Conservation (phyloP, 2,113 vertebrate species). For the Epinephelus cyanopodus region DNA sequence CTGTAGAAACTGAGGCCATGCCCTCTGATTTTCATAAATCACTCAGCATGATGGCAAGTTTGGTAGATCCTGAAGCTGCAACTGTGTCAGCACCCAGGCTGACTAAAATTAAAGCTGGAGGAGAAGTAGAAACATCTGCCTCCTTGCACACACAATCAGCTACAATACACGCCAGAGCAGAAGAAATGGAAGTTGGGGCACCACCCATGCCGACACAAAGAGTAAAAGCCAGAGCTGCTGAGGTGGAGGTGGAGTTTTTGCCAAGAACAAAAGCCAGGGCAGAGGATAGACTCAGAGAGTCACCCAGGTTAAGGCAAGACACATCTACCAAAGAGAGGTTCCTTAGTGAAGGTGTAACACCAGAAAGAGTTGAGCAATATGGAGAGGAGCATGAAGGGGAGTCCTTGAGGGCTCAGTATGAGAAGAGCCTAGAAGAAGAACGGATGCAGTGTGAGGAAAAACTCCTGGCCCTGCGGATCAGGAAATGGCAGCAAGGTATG, state of each 20-base stretch:
- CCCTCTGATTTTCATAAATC: conserved; percentile 39
- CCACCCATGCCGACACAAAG: neutral
- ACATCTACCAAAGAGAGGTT: conserved; percentile 59
- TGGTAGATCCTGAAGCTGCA: neutral
- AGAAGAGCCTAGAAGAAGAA: conserved; percentile 78
- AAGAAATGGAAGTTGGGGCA: conserved; percentile 22
- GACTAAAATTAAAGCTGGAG: conserved; percentile 14
- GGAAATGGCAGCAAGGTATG: conserved; percentile 81
- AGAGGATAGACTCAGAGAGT: conserved; percentile 44
- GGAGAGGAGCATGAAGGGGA: conserved; percentile 44
- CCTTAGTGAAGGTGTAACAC: conserved; percentile 55
- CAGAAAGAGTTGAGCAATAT: conserved; percentile 36
- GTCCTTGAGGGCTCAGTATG: conserved; percentile 69
- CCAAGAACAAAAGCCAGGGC: conserved; percentile 8
- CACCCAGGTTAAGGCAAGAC: conserved; percentile 52
- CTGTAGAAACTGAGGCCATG: conserved; percentile 23
- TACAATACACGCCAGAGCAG: neutral
- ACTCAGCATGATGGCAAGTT: conserved; percentile 20
- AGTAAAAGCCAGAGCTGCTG: conserved; percentile 7
- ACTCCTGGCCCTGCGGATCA: conserved; percentile 75
- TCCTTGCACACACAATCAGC: conserved; percentile 15
- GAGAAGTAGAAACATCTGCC: conserved; percentile 5
- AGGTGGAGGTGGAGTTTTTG: conserved; percentile 21
- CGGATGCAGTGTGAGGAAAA: conserved; percentile 79
- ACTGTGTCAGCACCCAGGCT: conserved; percentile 27